Conservation (phyloP, 2,113 vertebrate genomes). For the Tricholaema leucomelas region DNA sequence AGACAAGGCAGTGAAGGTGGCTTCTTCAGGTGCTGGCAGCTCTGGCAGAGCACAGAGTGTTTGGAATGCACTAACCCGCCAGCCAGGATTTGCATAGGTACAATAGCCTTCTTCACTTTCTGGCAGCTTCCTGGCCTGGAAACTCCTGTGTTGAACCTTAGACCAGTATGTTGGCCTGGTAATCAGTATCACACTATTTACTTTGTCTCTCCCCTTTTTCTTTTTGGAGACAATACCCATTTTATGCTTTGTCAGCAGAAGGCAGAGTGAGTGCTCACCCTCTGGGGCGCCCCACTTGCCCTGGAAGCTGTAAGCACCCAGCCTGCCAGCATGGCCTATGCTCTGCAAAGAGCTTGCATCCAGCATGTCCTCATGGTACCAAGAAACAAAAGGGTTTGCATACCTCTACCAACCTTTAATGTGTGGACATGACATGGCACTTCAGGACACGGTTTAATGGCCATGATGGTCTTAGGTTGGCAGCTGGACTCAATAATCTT, state of each 20-base stretch:
- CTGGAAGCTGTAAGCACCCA: background rate
- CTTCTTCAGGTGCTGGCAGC: conserved; percentile 43
- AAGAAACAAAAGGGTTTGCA: background rate
- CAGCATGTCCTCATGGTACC: rapidly evolving
- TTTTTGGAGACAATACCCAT: background rate
- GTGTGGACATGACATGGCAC: no score
- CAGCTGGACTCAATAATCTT: no score
- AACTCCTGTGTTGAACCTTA: conserved; percentile 23
- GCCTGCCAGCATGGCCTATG: rapidly evolving
- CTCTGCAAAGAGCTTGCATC: background rate
- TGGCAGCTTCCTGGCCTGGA: conserved; percentile 43
- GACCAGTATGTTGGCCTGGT: background rate
- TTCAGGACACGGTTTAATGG: no score
- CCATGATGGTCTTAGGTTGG: no score
- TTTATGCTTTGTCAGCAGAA: conserved; percentile 35
- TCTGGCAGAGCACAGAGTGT: background rate
- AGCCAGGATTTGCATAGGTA: conserved; percentile 15
- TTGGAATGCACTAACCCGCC: background rate
- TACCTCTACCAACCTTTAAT: background rate
- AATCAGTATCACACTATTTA: background rate
- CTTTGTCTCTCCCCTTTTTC: conserved; percentile 18
- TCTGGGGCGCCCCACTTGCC: background rate
- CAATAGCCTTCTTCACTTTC: conserved; percentile 36
- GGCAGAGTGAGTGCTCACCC: background rate
- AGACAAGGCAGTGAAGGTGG: background rate